These are phyloP conservation scores for Spea bombifrons DNA, from an alignment of 2,113 vertebrate genomes.

Conservation along the genomic window DNA sequence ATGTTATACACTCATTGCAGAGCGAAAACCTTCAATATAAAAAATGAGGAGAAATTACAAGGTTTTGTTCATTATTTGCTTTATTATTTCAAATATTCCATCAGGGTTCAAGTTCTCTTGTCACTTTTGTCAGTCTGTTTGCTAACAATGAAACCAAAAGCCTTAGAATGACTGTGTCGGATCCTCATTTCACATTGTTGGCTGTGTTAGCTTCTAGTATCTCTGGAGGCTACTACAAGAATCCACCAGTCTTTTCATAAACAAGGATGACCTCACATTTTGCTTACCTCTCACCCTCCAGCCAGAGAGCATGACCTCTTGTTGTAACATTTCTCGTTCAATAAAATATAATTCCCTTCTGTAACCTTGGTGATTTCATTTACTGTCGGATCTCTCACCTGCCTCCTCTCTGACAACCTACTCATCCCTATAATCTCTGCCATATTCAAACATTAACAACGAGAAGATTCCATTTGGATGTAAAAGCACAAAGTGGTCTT, in stretches of 20 bases:
- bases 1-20: no score
- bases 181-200: not conserved
- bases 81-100: no score
- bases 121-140: no score
- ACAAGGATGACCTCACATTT: conserved; percentile 25
- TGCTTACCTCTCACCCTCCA: conserved; percentile 31
- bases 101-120: no score
- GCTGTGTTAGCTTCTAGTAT: conserved; percentile 3
- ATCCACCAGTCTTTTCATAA: conserved; percentile 21
- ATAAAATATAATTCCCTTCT: conserved; percentile 38
- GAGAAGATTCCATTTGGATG: no score
- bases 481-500: no score
- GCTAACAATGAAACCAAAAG: no score
- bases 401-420: conserved; percentile 3
- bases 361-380: conserved; percentile 29
- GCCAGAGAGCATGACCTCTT: conserved; percentile 33
- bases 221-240: conserved; percentile 16
- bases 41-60: no score
- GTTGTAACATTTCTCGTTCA: conserved; percentile 36
- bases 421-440: not conserved
- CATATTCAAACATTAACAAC: no score
- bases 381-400: conserved; percentile 1
- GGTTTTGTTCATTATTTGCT: no score
- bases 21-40: no score
- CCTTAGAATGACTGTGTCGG: no score